Conservation (phyloP, 1,140 invertebrate genomes). For the Papilio xuthus region DNA sequence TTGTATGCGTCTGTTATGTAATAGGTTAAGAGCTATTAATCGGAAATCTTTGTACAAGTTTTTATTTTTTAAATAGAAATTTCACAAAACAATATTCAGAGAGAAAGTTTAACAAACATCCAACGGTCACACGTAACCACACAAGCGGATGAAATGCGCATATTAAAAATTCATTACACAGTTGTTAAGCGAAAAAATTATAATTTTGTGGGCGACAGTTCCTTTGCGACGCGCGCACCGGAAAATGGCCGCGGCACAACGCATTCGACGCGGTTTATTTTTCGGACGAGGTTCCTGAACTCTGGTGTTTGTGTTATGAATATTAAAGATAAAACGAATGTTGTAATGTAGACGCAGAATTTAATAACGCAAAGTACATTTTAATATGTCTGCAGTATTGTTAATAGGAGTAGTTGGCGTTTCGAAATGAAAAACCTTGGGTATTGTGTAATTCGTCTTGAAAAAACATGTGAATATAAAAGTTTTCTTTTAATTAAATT, state of each 20-base stretch:
- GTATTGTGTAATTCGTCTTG: too few relatives aligned
- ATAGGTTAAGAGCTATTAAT: too few relatives aligned
- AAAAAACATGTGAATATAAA: too few relatives aligned
- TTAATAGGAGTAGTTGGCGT: not conserved
- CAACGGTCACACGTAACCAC: slow-evolving; percentile 7
- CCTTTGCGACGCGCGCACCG: slow-evolving; percentile 50
- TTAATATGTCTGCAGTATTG: not conserved
- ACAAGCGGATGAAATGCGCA: slow-evolving; percentile 21
- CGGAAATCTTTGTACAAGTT: too few relatives aligned
- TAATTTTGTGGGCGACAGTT: slow-evolving; percentile 50
- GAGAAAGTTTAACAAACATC: not conserved
- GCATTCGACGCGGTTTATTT: slow-evolving; percentile 48
- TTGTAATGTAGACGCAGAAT: not conserved
- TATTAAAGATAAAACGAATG: slow-evolving; percentile 13
- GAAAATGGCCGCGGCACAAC: slow-evolving; percentile 55
- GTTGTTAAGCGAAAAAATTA: slow-evolving; percentile 63
- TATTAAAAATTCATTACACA: slow-evolving; percentile 59
- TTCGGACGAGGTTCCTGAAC: slow-evolving; percentile 47
- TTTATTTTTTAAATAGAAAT: not conserved
- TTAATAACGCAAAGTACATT: not conserved
- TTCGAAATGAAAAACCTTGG: not conserved
- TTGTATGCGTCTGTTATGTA: too few relatives aligned
- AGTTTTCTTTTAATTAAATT: too few relatives aligned
- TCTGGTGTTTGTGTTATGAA: slow-evolving; percentile 38
- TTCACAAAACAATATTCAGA: not conserved